Base-by-base conservation (phyloP, 2,888 invertebrate species). In the Drosophila acutilabella region DNA sequence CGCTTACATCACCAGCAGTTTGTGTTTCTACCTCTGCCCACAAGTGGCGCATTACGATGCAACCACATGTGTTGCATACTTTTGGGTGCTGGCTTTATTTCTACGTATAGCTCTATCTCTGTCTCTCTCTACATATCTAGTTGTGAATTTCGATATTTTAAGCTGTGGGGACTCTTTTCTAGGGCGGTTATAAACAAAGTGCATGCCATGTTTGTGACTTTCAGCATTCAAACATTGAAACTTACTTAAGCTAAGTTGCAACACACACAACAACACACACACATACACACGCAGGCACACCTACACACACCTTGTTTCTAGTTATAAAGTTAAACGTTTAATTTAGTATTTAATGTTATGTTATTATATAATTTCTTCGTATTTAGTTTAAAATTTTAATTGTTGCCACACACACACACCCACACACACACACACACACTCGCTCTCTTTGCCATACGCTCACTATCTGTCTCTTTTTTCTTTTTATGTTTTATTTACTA, bases 191-290 rank as follows among this genome's bases (percentile, higher is more conserved):
- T 64, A 41, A 65, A 20, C 65, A 72, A 61, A 84, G 79, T 88
- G 89, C 89, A 84, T 84, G 89, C 74, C 73, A 75, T 81, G 85
- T 72, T 70, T 81, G 69, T 68, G 68, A 64, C 68, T 78, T 33
- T 38, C 20, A 42, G 48, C 45, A 40, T 53, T 62, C 53, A 89
- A 89, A 84, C 83, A 84, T 58, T 64, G 71, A 89, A 84, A 88
- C 54, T 71, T 89, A 84, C 83, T 88, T 84, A 84, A 65, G 69
- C 62, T 62, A 70, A 61, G 56, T 47, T 44, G 2, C 10, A 30
- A 41, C 47, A 53, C 52, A 36, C 76, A 45, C 47, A 44, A 44
- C 51, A 48, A 61, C 45, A 41, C 45, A 51, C 52, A 52, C 44
- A 41, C 16, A 30, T 26, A 42, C 38, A 42, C 52, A 52, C 44